phyloP scores from a whole-genome alignment of 2,113 vertebrate species.

The Pardalotus punctatus region DNA sequence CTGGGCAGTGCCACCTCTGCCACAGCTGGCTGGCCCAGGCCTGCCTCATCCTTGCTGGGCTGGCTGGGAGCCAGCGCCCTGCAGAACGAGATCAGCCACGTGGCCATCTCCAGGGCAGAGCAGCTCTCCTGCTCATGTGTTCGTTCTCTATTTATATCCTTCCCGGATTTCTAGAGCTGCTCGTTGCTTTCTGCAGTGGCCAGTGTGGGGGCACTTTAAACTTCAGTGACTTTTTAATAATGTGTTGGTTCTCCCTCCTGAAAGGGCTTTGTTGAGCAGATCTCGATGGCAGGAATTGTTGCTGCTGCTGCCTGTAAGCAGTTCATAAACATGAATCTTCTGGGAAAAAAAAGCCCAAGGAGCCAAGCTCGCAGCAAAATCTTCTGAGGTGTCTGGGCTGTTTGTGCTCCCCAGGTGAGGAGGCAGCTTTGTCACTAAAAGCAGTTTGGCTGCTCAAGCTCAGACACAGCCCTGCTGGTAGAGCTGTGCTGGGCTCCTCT shows the following conservation, averaged over 20 bases:
- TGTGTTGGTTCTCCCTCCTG: background rate
- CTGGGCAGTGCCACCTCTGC: background rate
- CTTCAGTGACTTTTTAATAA: background rate
- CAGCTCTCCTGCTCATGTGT: background rate
- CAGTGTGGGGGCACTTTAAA: background rate
- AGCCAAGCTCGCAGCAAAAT: fast-evolving
- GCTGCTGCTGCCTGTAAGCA: background rate
- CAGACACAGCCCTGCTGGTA: background rate
- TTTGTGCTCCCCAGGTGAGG: background rate
- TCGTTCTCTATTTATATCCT: background rate
- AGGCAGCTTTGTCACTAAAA: background rate
- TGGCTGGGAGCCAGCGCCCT: background rate
- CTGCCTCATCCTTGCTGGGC: background rate
- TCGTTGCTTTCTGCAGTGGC: background rate
- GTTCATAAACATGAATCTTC: background rate
- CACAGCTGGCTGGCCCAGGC: background rate
- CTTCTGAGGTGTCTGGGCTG: fast-evolving
- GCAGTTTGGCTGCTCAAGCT: background rate
- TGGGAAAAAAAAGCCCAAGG: too few relatives aligned
- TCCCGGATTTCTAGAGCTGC: background rate
- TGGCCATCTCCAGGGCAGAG: background rate
- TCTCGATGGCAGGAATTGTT: background rate
- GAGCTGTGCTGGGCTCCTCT: background rate
- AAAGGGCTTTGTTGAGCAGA: background rate
- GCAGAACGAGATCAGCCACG: background rate